Conservation (phyloP, 2,113 vertebrate genomes). For the Bambusicola thoracicus region DNA sequence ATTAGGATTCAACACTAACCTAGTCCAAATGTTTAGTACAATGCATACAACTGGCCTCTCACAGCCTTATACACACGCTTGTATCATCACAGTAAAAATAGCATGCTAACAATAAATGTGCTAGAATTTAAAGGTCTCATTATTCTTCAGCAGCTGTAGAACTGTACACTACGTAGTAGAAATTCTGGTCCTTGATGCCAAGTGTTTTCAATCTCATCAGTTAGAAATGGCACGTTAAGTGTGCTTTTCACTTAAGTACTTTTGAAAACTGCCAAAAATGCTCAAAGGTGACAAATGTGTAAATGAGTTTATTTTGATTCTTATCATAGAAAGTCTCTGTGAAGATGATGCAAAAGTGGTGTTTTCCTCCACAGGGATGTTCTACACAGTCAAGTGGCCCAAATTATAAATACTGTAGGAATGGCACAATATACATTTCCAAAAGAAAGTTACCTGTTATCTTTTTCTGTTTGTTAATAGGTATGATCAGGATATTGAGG, state of each 20-base stretch:
- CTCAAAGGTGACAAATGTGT: not conserved
- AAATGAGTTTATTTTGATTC: not conserved
- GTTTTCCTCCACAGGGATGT: not conserved
- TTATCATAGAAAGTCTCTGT: not conserved
- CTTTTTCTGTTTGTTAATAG: not conserved
- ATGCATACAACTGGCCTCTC: not conserved
- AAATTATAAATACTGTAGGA: not conserved
- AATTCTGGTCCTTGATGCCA: not conserved
- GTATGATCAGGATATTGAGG: not conserved
- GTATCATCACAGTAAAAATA: not conserved
- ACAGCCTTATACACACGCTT: not conserved
- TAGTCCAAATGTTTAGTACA: not conserved
- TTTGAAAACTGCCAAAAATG: not conserved
- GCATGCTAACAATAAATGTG: not conserved
- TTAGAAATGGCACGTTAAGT: not conserved
- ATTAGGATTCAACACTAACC: not conserved
- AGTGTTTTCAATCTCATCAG: not conserved
- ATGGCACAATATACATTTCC: not conserved
- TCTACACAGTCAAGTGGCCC: not conserved
- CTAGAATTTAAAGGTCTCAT: not conserved
- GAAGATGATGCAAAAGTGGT: not conserved
- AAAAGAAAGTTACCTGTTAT: not conserved
- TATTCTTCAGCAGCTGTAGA: not conserved
- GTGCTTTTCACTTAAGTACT: not conserved
- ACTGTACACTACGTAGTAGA: not conserved